Base-by-base conservation (phyloP, 1,140 invertebrate species). In the Ceratosolen fusciceps region DNA sequence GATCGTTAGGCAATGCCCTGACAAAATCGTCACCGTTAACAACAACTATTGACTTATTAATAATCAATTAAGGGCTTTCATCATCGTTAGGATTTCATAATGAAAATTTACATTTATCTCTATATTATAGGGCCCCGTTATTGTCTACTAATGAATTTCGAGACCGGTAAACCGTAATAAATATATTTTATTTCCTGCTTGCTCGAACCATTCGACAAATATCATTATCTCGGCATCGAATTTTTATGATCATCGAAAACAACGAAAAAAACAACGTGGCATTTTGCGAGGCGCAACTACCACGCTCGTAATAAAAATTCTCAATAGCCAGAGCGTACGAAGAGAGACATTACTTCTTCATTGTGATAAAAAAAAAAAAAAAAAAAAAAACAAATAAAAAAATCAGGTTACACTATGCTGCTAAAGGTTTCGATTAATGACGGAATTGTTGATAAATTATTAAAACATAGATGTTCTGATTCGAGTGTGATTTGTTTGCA, bases 371-470 rank as follows among this genome's bases (percentile, higher is more conserved):
- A n/a, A n/a, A n/a, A n/a, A n/a, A n/a, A n/a, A n/a, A n/a, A n/a
- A n/a, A n/a, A n/a, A n/a, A n/a, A n/a, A n/a, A n/a, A n/a, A n/a
- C n/a, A n/a, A n/a, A n/a, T n/a, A n/a, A n/a, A n/a, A n/a, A 80
- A 47, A 77, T 80, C 74, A 76, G 79, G 74, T 80, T 43, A 75
- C 43, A 58, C 79, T 39, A 34, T 49, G 70, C 58, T 71, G 82
- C 82, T 82, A 83, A 85, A 85, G 72, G 78, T 83, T 85, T 86
- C 82, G 72, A 80, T 82, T 80, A 85, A 86, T 86, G 84, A 84
- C 83, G 82, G 85, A 85, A 54, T 82, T 82, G 81, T 85, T 82
- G 83, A 86, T 56, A 85, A 85, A 84, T 82, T n/a, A n/a, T n/a
- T 82, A 82, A 86, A 84, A 84, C 81, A 34, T 76, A 76, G 68